Base-by-base conservation (phyloP, 2,888 invertebrate species). In the Drosophila mettleri region DNA sequence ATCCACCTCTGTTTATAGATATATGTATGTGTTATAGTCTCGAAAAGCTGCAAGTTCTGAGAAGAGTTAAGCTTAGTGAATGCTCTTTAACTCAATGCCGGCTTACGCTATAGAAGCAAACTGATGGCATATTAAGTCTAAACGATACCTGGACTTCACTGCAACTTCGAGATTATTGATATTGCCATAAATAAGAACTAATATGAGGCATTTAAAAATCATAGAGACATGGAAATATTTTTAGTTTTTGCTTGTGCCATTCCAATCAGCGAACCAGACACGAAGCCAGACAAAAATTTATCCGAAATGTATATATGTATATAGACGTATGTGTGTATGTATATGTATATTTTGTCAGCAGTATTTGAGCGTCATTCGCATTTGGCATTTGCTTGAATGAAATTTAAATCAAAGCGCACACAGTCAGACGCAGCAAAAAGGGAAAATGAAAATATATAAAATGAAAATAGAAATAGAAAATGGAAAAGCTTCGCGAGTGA, bases 401-500 rank as follows among this genome's bases (percentile, higher is more conserved):
- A 64, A 65, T 75, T 74, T 74, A 69, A 75, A 75, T 75, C 75
- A 75, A 58, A 63, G 34, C 38, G 54, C 41, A 48, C 51, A 39
- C 52, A 38, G n/a, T 18, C 27, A 59, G 10, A 12, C 45, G 39
- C 33, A 49, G n/a, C 24, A 12, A 38, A 38, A 27, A 20, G 27
- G 48, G 14, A 58, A 53, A 51, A 49, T 34, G 36, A 36, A 70
- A 59, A 53, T 46, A 53, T 46, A 49, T 38, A 53, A 57, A 61
- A 72, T 71, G 59, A 46, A 61, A 70, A 64, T 60, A n/a, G 66
- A 61, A 70, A 60, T 52, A n/a, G 66, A 49, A 65, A 65, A 57
- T 49, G 58, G 45, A 55, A 59, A 68, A 59, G 58, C 54, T 43
- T 53, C 38, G n/a, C 41, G 43, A 14, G 12, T n/a, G n/a, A 34